Conservation (phyloP, 1,140 invertebrate species). For the Drosophila nigromelanica region DNA sequence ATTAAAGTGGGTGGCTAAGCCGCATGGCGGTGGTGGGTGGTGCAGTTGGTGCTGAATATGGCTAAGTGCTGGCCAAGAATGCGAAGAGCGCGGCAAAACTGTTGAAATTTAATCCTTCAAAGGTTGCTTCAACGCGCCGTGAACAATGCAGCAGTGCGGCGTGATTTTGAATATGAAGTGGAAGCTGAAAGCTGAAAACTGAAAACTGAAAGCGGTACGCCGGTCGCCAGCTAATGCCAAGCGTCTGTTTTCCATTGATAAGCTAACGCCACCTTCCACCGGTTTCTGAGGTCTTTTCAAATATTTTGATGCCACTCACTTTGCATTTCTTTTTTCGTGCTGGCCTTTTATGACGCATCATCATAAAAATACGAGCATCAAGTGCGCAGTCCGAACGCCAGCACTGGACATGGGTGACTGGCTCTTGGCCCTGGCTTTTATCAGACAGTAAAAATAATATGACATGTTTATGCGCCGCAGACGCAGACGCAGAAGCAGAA, state of each 20-base stretch:
- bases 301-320: constrained; percentile 34
- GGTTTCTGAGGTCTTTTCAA: constrained; percentile 42
- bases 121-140: constrained; percentile 77
- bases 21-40: constrained; percentile 3
- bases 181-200: constrained; percentile 10
- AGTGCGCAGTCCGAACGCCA: constrained; percentile 42
- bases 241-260: constrained; percentile 80
- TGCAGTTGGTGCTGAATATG: constrained; percentile 15
- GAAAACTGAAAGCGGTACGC: not conserved
- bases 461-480: constrained; percentile 74
- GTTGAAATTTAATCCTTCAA: constrained; percentile 82
- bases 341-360: constrained; percentile 69
- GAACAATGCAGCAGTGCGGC: constrained; percentile 47
- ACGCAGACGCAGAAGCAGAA: constrained; percentile 22
- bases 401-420: constrained; percentile 26
- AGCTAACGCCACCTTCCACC: constrained; percentile 41
- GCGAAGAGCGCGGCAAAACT: constrained; percentile 72
- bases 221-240: constrained; percentile 40
- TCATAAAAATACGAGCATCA: constrained; percentile 58
- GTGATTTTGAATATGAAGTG: constrained; percentile 63
- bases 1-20: constrained; percentile 7
- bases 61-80: constrained; percentile 73
- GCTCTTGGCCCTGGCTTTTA: constrained; percentile 53
- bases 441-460: constrained; percentile 76
- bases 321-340: constrained; percentile 10